A percentile compares a stretch with the other conserved stretches of the same genome.
Conservation (phyloP, 2,113 vertebrate genomes). For the Mormyrus lacerda region DNA sequence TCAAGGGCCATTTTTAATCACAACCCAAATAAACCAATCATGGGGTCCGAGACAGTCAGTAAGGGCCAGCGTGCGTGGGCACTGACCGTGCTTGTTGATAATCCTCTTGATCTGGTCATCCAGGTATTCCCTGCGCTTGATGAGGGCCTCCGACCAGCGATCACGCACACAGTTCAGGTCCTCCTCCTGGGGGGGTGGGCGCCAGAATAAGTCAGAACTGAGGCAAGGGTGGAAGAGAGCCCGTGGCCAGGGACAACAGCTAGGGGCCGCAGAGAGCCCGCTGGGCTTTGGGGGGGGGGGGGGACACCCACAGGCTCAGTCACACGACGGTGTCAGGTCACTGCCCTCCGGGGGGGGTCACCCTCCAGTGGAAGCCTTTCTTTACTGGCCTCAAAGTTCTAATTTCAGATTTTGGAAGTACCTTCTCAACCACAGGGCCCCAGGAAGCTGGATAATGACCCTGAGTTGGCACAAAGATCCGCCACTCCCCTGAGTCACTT, state of each 20-base stretch:
- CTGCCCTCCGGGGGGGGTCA: background rate
- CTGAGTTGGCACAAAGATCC: background rate
- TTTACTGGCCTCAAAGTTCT: background rate
- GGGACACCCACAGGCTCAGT: background rate
- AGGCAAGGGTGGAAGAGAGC: background rate
- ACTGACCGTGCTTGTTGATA: constrained; percentile 84
- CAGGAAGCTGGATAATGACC: background rate
- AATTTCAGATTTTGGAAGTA: background rate
- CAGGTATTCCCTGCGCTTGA: constrained; percentile 89
- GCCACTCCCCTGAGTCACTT: background rate
- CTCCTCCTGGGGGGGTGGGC: constrained; percentile 71
- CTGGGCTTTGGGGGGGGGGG: background rate
- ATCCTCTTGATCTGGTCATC: constrained; percentile 97
- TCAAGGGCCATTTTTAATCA: background rate
- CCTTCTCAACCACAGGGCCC: background rate
- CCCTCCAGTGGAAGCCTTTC: background rate
- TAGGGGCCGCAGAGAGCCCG: background rate
- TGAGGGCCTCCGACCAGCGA: constrained; percentile 90
- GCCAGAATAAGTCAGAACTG: constrained; percentile 16
- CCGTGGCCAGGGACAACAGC: background rate
- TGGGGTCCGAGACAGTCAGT: background rate
- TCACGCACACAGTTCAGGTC: constrained; percentile 90
- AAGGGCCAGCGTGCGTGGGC: background rate
- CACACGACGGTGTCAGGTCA: background rate
- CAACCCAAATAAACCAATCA: background rate